phyloP scores from a whole-genome alignment of 2,113 vertebrate genomes.

The Oncorhynchus gorbuscha region DNA sequence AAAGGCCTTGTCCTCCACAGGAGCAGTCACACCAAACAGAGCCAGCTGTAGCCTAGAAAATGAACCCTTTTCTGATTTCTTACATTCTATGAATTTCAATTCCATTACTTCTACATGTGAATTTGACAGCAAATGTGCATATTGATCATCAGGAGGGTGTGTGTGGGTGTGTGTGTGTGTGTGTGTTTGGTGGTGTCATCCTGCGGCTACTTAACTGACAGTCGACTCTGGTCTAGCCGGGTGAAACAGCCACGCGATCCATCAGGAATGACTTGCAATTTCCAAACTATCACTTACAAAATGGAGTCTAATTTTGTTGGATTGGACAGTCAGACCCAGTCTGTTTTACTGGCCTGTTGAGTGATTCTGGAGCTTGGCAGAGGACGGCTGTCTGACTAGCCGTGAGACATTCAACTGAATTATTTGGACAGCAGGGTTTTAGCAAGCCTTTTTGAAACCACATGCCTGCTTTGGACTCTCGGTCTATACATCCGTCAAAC shows the following conservation, averaged over 20 bases:
- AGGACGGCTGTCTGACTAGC: constrained; percentile 42
- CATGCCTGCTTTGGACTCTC: too few species aligned
- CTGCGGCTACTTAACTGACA: constrained; percentile 66
- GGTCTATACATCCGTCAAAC: constrained; percentile 17
- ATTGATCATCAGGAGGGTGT: constrained; percentile 47
- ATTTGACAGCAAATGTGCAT: constrained; percentile 62
- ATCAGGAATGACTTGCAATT: constrained; percentile 76
- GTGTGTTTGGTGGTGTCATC: constrained; percentile 59
- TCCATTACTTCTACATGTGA: constrained; percentile 49
- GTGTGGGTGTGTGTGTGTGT: constrained; percentile 5
- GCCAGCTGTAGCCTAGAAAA: constrained; percentile 37
- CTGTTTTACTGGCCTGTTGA: constrained; percentile 35
- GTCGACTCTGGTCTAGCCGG: constrained; percentile 52
- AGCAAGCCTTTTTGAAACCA: too few species aligned
- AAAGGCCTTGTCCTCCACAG: constrained; percentile 38
- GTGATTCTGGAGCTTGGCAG: constrained; percentile 51
- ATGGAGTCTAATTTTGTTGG: constrained; percentile 70
- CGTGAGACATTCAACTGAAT: neutral
- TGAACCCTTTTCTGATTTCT: constrained; percentile 41
- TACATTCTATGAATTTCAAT: constrained; percentile 61
- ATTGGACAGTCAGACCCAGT: constrained; percentile 59
- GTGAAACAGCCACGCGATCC: constrained; percentile 51
- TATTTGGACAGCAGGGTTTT: constrained; percentile 25
- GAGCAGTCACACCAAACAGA: constrained; percentile 29
- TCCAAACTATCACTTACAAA: constrained; percentile 75